Conservation (phyloP, 2,113 vertebrate genomes). For the Shinisaurus crocodilurus region DNA sequence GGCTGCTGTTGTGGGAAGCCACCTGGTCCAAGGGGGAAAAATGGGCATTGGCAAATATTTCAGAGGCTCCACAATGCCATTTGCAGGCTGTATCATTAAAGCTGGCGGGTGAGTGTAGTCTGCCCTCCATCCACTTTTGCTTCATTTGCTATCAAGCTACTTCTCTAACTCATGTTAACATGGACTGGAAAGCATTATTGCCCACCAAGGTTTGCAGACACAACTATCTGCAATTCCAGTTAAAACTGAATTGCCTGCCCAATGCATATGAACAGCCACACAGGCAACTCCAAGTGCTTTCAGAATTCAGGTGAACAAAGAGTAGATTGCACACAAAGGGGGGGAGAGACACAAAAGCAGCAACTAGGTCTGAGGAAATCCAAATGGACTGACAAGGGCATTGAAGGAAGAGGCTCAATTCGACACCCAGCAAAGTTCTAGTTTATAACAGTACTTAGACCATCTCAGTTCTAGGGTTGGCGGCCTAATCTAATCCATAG, state of each 20-base stretch:
- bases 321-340: accelerated
- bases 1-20: not conserved
- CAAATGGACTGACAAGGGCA: not conserved
- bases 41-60: not conserved
- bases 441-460: not conserved
- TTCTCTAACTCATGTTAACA: accelerated
- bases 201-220: not conserved
- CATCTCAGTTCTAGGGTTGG: not conserved
- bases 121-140: not conserved
- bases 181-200: not conserved
- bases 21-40: not conserved
- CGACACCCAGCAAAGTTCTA: no score
- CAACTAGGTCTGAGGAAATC: not conserved
- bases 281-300: not conserved
- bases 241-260: not conserved
- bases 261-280: not conserved
- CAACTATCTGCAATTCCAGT: not conserved
- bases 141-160: not conserved
- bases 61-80: accelerated
- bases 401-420: not conserved
- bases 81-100: not conserved
- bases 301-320: not conserved
- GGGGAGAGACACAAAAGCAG: not conserved
- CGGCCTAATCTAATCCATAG: not conserved
- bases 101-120: no score